These are phyloP conservation scores for Papilio polyxenes DNA, from an alignment of 1,140 invertebrate genomes.

Conservation along the genomic window DNA sequence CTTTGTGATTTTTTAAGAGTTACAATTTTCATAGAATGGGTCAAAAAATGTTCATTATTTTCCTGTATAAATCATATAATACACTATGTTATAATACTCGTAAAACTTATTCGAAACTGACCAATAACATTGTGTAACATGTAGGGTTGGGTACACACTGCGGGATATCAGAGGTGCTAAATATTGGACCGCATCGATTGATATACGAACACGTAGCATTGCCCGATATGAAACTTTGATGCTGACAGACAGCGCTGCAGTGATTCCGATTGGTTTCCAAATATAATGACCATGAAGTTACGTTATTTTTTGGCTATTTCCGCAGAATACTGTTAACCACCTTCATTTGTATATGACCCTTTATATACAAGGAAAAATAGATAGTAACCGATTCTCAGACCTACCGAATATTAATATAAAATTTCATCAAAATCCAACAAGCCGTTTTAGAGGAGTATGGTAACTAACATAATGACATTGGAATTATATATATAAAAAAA, in stretches of 20 bases:
- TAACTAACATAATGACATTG: too few species aligned
- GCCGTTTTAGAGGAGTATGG: too few species aligned
- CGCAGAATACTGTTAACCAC: background rate
- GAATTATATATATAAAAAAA: too few species aligned
- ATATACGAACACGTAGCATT: conserved; percentile 24
- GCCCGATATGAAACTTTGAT: conserved; percentile 36
- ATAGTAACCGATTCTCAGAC: too few species aligned
- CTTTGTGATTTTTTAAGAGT: too few species aligned
- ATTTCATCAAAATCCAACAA: too few species aligned
- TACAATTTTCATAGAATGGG: background rate
- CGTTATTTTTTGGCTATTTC: background rate
- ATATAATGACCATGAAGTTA: background rate
- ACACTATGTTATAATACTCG: background rate
- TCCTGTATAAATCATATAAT: background rate
- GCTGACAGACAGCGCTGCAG: conserved; percentile 37
- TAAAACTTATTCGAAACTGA: background rate
- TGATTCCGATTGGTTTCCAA: conserved; percentile 26
- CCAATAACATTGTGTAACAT: conserved; percentile 21
- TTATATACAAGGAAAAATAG: too few species aligned
- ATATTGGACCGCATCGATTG: conserved; percentile 33
- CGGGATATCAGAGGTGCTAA: conserved; percentile 25
- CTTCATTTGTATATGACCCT: too few species aligned
- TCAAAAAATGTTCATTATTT: background rate
- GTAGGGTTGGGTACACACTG: background rate
- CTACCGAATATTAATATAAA: too few species aligned